Conservation (phyloP, 2,113 vertebrate genomes). For the Chaetodon trifascialis region DNA sequence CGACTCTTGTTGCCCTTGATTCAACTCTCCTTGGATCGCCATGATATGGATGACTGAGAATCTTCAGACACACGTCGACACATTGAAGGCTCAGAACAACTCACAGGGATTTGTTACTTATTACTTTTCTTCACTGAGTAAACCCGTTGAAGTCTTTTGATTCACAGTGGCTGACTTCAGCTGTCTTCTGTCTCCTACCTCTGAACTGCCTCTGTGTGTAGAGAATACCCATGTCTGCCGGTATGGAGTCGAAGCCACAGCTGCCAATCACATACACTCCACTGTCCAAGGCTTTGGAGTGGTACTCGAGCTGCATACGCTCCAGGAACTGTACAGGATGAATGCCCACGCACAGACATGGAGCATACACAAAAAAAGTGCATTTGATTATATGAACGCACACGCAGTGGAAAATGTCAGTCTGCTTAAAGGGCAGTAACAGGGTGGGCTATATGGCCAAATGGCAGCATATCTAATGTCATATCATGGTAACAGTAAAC, state of each 20-base stretch:
- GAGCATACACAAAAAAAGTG: not conserved
- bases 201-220: slow-evolving; percentile 90
- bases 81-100: too few relatives aligned
- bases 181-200: slow-evolving; percentile 77
- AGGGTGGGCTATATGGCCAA: too few relatives aligned
- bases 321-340: slow-evolving; percentile 88
- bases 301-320: slow-evolving; percentile 89
- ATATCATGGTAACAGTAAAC: too few relatives aligned
- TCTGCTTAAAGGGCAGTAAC: not conserved
- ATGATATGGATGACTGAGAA: too few relatives aligned
- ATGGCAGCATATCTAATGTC: too few relatives aligned
- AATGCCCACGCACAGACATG: slow-evolving; percentile 4
- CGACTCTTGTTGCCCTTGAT: not conserved
- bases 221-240: slow-evolving; percentile 91
- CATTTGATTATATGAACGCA: too few relatives aligned
- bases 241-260: slow-evolving; percentile 94
- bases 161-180: not conserved
- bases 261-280: slow-evolving; percentile 92
- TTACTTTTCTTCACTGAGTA: too few relatives aligned
- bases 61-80: too few relatives aligned
- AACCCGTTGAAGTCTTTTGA: not conserved
- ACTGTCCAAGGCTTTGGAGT: slow-evolving; percentile 87
- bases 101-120: too few relatives aligned
- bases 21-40: too few relatives aligned
- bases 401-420: not conserved